phyloP scores from a whole-genome alignment of 2,888 invertebrate genomes.

The Apodemia mormo region DNA sequence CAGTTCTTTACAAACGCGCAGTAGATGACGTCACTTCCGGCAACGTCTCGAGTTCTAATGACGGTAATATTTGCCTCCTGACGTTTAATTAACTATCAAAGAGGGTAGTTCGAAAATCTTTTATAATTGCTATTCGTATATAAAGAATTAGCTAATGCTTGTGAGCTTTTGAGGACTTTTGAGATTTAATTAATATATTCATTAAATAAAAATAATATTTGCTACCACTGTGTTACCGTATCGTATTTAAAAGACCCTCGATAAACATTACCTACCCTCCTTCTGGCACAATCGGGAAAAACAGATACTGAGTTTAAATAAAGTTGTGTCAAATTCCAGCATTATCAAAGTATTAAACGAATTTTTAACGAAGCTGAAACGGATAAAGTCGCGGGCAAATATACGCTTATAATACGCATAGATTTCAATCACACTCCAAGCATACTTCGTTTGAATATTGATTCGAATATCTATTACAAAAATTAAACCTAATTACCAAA shows the following conservation, averaged over 20 bases:
- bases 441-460: neutral
- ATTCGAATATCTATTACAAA: neutral
- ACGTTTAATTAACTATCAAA: slow-evolving; percentile 78
- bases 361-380: neutral
- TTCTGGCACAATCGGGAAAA: no score
- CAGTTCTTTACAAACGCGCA: slow-evolving; percentile 9
- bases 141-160: slow-evolving; percentile 4
- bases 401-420: neutral
- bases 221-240: no score
- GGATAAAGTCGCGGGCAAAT: neutral
- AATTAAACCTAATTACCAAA: slow-evolving; percentile 44
- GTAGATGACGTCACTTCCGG: slow-evolving; percentile 13
- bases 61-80: slow-evolving; percentile 72
- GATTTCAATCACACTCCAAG: neutral
- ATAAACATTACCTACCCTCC: no score
- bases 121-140: slow-evolving; percentile 11
- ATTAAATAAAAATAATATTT: no score
- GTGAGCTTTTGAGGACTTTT: neutral
- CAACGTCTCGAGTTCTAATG: slow-evolving; percentile 61
- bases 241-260: no score
- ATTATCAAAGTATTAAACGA: neutral
- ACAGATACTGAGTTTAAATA: no score
- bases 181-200: slow-evolving; percentile 4
- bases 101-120: slow-evolving; percentile 37
- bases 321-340: no score